Conservation (phyloP, 2,888 invertebrate genomes). For the Lochmaea capreae region DNA sequence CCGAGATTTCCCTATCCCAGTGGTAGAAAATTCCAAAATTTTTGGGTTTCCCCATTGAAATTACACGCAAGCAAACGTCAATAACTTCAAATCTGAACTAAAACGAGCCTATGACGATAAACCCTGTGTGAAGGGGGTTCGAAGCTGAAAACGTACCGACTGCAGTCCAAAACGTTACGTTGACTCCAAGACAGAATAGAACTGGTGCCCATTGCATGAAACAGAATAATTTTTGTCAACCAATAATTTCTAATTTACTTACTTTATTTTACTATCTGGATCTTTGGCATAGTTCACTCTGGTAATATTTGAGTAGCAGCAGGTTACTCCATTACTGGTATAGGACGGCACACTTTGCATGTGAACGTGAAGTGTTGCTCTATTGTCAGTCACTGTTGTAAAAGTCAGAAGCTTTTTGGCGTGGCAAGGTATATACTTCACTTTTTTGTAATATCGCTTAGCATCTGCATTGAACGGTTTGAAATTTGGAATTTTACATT, state of each 20-base stretch:
- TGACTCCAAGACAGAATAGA: no score
- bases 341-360: conserved; percentile 55
- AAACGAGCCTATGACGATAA: no score
- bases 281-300: conserved; percentile 46
- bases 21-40: no score
- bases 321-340: conserved; percentile 51
- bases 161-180: no score
- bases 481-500: conserved; percentile 73
- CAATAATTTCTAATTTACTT: conserved; percentile 34
- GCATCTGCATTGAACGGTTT: conserved; percentile 71
- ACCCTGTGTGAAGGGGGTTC: no score
- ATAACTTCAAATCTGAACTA: no score
- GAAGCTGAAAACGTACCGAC: no score
- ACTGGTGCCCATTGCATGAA: no score
- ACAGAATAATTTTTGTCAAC: no score
- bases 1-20: no score
- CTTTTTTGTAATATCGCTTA: conserved; percentile 67
- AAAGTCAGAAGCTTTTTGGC: conserved; percentile 61
- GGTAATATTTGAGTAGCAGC: conserved; percentile 58
- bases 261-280: conserved; percentile 56
- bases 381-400: conserved; percentile 56
- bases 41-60: no score
- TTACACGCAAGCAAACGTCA: no score
- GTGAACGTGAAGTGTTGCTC: conserved; percentile 59
- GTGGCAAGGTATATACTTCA: conserved; percentile 69